Percentiles rank a stretch among this genome's conserved stretches.
Evolutionary conservation across 1,140 invertebrate species (phyloP).

Genomic region (Zeugodacus cucurbitae): DNA sequence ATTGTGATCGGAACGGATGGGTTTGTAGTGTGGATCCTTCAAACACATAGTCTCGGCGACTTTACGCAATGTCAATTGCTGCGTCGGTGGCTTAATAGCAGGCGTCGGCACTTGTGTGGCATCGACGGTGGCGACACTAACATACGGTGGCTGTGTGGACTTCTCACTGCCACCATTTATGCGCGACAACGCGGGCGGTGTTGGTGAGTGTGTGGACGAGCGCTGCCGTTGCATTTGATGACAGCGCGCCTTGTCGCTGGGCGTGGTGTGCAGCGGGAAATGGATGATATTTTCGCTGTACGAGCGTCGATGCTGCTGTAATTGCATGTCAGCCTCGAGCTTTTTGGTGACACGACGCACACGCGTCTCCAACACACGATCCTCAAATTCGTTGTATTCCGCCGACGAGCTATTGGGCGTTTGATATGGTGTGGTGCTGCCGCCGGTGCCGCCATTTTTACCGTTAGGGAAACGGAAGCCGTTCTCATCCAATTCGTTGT

Average conservation of each 20-base stretch:
- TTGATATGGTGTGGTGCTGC: slow-evolving; percentile 58
- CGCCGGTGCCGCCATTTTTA: slow-evolving; percentile 51
- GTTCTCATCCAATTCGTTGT: slow-evolving; percentile 52
- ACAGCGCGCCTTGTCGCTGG: slow-evolving; percentile 80
- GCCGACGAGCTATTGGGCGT: slow-evolving; percentile 56
- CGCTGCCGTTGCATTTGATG: slow-evolving; percentile 69
- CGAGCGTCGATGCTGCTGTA: slow-evolving; percentile 72
- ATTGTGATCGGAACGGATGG: slow-evolving; percentile 69
- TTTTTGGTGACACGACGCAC: slow-evolving; percentile 66
- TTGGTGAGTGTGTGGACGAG: slow-evolving; percentile 60
- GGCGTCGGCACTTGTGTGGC: neutral
- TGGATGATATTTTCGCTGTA: slow-evolving; percentile 75
- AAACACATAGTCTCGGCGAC: slow-evolving; percentile 82
- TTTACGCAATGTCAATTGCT: slow-evolving; percentile 67
- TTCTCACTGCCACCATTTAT: neutral
- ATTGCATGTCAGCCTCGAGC: slow-evolving; percentile 60
- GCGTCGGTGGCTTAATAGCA: slow-evolving; percentile 52
- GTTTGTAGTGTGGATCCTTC: slow-evolving; percentile 82
- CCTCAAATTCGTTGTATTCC: slow-evolving; percentile 53
- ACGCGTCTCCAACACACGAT: slow-evolving; percentile 52
- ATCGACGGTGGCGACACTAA: slow-evolving; percentile 24
- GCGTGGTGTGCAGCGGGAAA: slow-evolving; percentile 68
- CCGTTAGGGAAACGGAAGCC: slow-evolving; percentile 61
- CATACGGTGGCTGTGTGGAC: neutral
- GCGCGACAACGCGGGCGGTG: slow-evolving; percentile 48